phyloP scores from a whole-genome alignment of 1,140 invertebrate genomes.

The Sminthurinus signatus region DNA sequence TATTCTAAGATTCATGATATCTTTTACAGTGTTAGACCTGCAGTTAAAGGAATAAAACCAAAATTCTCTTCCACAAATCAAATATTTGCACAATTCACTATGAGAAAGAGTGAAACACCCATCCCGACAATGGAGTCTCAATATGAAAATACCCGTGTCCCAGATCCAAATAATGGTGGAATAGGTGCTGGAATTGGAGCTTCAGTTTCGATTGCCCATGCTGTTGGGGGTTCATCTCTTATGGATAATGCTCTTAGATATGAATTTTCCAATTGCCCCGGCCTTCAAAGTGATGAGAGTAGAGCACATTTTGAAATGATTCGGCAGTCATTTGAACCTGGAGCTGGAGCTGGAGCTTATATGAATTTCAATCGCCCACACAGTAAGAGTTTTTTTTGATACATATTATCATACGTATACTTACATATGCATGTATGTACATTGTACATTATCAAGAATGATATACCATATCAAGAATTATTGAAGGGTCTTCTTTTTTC shows the following conservation, averaged over 20 bases:
- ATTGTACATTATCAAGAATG: too few relatives aligned
- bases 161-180: neutral
- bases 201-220: neutral
- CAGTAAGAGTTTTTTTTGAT: constrained; percentile 38
- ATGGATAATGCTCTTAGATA: constrained; percentile 24
- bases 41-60: constrained; percentile 41
- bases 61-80: constrained; percentile 41
- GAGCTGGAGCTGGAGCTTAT: constrained; percentile 11
- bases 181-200: too few relatives aligned
- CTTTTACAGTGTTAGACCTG: constrained; percentile 35
- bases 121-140: constrained; percentile 25
- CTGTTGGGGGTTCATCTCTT: neutral
- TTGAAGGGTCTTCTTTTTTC: too few relatives aligned
- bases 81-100: constrained; percentile 40
- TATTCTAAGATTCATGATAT: too few relatives aligned
- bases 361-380: constrained; percentile 37
- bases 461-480: too few relatives aligned
- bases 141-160: constrained; percentile 36
- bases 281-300: constrained; percentile 34
- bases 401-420: too few relatives aligned
- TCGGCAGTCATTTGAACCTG: constrained; percentile 39
- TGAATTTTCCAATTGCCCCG: constrained; percentile 37
- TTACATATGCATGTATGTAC: too few relatives aligned
- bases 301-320: constrained; percentile 38
- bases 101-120: constrained; percentile 28